Evolutionary conservation across 2,888 invertebrate genomes (phyloP).

Genomic region (Erpobdella octoculata): DNA sequence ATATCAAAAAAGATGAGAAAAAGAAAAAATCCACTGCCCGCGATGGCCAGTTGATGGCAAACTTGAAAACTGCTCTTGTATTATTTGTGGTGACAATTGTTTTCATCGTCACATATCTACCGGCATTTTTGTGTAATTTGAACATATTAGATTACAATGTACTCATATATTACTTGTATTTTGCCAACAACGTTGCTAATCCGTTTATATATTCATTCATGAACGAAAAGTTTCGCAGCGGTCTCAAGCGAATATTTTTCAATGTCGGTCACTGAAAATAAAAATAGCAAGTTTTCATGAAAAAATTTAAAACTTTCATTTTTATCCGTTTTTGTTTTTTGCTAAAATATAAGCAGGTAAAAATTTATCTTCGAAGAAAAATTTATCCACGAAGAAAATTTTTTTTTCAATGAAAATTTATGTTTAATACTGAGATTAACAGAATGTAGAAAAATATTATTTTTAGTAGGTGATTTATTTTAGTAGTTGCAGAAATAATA

Average conservation of each 20-base stretch:
- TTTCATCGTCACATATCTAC: constrained; percentile 48
- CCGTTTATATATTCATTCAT: constrained; percentile 52
- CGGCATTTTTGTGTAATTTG: constrained; percentile 47
- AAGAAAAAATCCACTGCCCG: constrained; percentile 32
- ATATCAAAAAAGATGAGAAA: constrained; percentile 3
- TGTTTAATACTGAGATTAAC: too few species aligned
- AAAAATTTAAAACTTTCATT: background rate
- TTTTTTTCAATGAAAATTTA: too few species aligned
- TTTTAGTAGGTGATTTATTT: too few species aligned
- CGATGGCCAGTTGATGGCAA: constrained; percentile 40
- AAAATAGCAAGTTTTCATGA: background rate
- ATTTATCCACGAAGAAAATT: too few species aligned
- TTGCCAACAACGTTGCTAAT: constrained; percentile 51
- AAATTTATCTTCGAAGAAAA: too few species aligned
- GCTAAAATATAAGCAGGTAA: too few species aligned
- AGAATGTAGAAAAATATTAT: too few species aligned
- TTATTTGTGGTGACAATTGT: constrained; percentile 50
- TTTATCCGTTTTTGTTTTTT: background rate
- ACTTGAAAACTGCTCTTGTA: constrained; percentile 50
- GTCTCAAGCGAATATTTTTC: constrained; percentile 40
- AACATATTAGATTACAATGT: constrained; percentile 39
- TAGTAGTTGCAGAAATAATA: too few species aligned
- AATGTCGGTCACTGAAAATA: too few species aligned
- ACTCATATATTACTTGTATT: constrained; percentile 51
- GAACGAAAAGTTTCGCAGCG: constrained; percentile 50